Base-by-base conservation (phyloP, 2,888 invertebrate species). In the Trichacis sp. region DNA sequence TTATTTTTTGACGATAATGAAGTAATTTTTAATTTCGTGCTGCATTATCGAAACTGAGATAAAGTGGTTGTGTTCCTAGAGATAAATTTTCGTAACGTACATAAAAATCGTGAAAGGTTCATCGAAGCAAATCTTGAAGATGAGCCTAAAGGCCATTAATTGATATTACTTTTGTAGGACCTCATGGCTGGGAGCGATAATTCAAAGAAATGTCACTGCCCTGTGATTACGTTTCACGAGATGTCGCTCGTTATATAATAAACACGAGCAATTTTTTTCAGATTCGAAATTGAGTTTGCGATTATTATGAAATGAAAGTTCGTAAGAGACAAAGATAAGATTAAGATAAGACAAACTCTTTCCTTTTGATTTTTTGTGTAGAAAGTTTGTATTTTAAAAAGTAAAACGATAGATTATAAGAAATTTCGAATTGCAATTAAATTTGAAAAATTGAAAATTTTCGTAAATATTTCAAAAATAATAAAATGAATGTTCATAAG, bases 251-350 rank as follows among this genome's bases (percentile, higher is more conserved):
- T 40, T 40, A 40, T 14, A n/a, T n/a, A n/a, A n/a, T 17, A 15
- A 17, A 40, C 14, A 14, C 1, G 11, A n/a, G 15, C 40, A 40
- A 12, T 17, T 40, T 40, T 17, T 15, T 15, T n/a, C 18, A 15
- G 2, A n/a, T n/a, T 2, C 8, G n/a, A 9, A 33, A n/a, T 33
- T 11, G 12, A 18, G 14, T 33, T 36, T 9, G 17, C 18, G 18
- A 33, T 19, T 1, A 47, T 53, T 15, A 45, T 52, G 53, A 36
- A 59, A 59, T 40, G 29, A 29, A 12, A 20, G 9, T 14, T 29
- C 24, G n/a, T 19, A 9, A 43, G 8, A 40, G 51, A 52, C 36
- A n/a, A n/a, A 51, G 62, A 62, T 62, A 51, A 62, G 56, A 62
- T 33, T 63, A 63, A 3, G 1, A 52, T 52, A 42, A 52, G 40